Percentiles rank a stretch among this genome's conserved stretches.
Evolutionary conservation across 2,113 vertebrate species (phyloP).

Genomic region (Takifugu bimaculatus): DNA sequence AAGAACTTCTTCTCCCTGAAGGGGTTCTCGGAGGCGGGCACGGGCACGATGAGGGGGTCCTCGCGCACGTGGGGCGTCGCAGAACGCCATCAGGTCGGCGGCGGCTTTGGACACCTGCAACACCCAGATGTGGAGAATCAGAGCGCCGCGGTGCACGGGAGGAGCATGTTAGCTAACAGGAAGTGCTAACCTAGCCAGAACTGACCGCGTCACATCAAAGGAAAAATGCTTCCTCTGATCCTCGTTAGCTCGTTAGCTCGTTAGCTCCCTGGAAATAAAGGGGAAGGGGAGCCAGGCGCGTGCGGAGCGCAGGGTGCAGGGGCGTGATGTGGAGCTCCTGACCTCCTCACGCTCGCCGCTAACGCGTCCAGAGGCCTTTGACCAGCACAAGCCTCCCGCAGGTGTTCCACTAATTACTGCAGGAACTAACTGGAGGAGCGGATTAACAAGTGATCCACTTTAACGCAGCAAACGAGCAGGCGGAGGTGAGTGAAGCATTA

Average conservation of each 20-base stretch:
- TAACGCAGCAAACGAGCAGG: slow-evolving; percentile 8
- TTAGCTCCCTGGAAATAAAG: too few relatives aligned
- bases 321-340: too few relatives aligned
- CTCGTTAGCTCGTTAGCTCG: too few relatives aligned
- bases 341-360: too few relatives aligned
- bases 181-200: neutral
- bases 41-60: slow-evolving; percentile 94
- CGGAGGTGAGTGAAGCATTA: too few relatives aligned
- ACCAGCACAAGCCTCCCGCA: too few relatives aligned
- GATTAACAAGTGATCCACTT: slow-evolving; percentile 58
- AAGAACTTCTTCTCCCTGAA: slow-evolving; percentile 99
- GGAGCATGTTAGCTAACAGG: neutral
- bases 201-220: too few relatives aligned
- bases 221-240: too few relatives aligned
- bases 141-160: neutral
- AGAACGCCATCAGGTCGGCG: slow-evolving; percentile 94
- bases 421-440: slow-evolving; percentile 26
- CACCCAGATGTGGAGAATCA: neutral
- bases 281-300: too few relatives aligned
- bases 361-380: too few relatives aligned
- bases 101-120: slow-evolving; percentile 93
- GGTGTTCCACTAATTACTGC: neutral
- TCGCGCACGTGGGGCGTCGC: slow-evolving; percentile 92
- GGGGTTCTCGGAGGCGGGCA: slow-evolving; percentile 96
- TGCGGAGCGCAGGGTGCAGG: too few relatives aligned